A percentile compares a stretch with the other conserved stretches of the same genome.
Conservation (phyloP, 1,140 invertebrate genomes). For the Ceratosolen solmsi region DNA sequence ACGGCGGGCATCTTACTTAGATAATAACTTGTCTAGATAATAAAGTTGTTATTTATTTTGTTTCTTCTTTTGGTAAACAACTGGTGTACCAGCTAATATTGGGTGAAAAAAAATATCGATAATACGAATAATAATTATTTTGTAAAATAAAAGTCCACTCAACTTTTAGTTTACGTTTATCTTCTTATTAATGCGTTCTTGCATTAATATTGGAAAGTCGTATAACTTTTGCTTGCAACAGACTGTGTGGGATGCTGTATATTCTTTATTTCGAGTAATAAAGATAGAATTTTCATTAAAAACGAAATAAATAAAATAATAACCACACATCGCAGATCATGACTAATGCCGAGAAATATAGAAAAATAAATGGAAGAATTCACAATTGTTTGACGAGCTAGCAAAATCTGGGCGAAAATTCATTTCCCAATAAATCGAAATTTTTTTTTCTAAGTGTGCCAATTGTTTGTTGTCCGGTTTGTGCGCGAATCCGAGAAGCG, state of each 20-base stretch:
- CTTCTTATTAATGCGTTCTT: not conserved
- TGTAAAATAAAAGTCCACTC: not conserved
- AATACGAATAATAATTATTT: not conserved
- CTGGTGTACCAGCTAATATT: too few species aligned
- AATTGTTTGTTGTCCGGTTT: not conserved
- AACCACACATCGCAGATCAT: not conserved
- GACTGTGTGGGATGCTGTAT: not conserved
- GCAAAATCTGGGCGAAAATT: slow-evolving; percentile 1
- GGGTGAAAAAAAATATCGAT: too few species aligned
- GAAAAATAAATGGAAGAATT: too few species aligned
- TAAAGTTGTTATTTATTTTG: too few species aligned
- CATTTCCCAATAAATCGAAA: not conserved
- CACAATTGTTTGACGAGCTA: not conserved
- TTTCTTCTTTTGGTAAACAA: too few species aligned
- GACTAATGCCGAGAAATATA: not conserved
- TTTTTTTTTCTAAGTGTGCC: slow-evolving; percentile 20
- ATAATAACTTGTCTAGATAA: not conserved
- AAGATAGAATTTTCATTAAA: not conserved
- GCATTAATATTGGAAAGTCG: not conserved
- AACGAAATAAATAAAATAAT: too few species aligned
- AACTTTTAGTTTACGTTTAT: not conserved
- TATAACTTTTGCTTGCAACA: not conserved
- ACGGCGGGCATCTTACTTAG: not conserved
- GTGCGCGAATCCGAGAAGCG: not conserved
- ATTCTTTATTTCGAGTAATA: not conserved